Base-by-base conservation (phyloP, 2,888 invertebrate genomes). In the Trissolcus brochymenae region DNA sequence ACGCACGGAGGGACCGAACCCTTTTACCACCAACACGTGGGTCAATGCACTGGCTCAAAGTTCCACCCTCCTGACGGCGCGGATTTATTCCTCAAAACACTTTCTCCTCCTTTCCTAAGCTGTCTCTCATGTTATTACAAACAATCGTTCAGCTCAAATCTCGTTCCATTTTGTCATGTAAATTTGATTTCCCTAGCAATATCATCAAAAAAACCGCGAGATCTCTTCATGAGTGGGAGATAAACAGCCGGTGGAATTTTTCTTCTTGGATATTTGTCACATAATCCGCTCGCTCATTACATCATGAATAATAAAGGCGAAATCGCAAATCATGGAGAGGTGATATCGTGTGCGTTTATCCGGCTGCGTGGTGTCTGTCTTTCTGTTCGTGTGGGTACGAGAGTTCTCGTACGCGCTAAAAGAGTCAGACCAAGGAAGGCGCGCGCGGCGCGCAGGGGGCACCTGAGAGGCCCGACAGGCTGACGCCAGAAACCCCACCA, bases 401-500 rank as follows among this genome's bases (percentile, higher is more conserved):
- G 54, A 73, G 64, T 65, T 61, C 35, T 35, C 54, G 59, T 76
- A 61, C 70, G 65, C 60, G 77, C 64, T 68, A 62, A 73, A 70
- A 71, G 78, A 73, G 64, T 68, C 60, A 61, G 72, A 67, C 66
- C 19, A 21, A 14, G 51, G 61, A 77, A 59, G 71, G 70, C 78
- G 81, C 49, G 49, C 25, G 81, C 81, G 83, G 81, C 78, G 81
- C 49, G 49, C 29, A 81, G 80, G 83, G 81, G 81, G 79, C 78
- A 82, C 79, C 82, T 78, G 81, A 83, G 85, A 87, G 85, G 82
- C 83, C 86, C 86, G 86, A 86, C 86, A 84, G 84, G 79, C 86
- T 84, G 86, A 87, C 86, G 86, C 86, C 86, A 86, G 81, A 79
- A 83, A 81, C 82, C 85, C 85, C 85, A 83, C 84, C 83, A 82